These are phyloP conservation scores for Aphidius gifuensis DNA, from an alignment of 1,140 invertebrate genomes.

Conservation along the genomic window DNA sequence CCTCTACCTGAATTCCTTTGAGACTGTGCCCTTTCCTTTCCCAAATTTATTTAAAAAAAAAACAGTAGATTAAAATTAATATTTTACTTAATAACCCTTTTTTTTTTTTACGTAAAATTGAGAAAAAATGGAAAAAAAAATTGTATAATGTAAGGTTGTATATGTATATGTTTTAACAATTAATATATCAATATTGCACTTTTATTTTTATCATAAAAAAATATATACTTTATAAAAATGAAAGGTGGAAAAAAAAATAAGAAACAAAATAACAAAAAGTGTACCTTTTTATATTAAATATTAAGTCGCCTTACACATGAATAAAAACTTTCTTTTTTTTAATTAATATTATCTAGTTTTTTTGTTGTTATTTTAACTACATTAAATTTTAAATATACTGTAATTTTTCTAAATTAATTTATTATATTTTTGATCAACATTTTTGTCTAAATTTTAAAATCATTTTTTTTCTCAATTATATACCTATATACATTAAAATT, in stretches of 20 bases:
- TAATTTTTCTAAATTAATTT: no score
- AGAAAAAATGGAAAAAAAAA: no score
- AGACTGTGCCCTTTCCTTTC: no score
- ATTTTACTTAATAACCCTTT: no score
- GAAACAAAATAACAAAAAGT: slow-evolving; percentile 32
- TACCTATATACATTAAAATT: slow-evolving; percentile 8
- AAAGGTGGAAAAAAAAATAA: no score
- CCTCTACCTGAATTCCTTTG: no score
- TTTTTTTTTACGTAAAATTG: no score
- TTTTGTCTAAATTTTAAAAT: neutral
- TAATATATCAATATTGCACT: slow-evolving; percentile 34
- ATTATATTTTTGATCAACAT: neutral
- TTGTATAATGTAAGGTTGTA: no score
- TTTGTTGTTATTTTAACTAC: neutral
- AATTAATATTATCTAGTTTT: slow-evolving; percentile 24
- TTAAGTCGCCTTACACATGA: slow-evolving; percentile 43
- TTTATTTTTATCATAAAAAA: slow-evolving; percentile 43
- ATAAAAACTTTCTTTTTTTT: slow-evolving; percentile 34
- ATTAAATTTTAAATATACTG: no score
- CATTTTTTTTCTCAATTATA: slow-evolving; percentile 19
- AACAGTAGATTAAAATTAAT: no score
- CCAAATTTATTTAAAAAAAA: no score
- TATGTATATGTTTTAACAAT: slow-evolving; percentile 20
- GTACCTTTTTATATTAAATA: slow-evolving; percentile 43
- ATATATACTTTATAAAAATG: slow-evolving; percentile 17